Percentiles rank a stretch among this genome's conserved stretches.
These are phyloP conservation scores for Valencia hispanica DNA, from an alignment of 2,797 vertebrate species.

Conservation along the genomic window DNA sequence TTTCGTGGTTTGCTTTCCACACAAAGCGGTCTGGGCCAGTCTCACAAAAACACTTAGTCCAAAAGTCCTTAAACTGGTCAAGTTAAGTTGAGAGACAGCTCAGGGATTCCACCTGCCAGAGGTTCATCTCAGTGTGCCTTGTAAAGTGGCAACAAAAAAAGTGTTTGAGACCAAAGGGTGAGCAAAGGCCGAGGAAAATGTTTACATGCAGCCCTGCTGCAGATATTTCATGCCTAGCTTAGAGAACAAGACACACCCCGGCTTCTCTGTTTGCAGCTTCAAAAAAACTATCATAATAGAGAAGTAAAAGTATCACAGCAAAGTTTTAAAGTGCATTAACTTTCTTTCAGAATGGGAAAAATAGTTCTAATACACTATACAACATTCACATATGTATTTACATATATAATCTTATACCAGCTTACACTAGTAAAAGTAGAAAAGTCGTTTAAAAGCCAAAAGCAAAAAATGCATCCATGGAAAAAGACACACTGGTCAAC, in stretches of 20 bases:
- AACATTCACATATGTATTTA: constrained; percentile 57
- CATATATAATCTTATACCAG: constrained; percentile 57
- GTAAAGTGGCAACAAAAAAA: constrained; percentile 68
- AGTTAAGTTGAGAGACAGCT: constrained; percentile 86
- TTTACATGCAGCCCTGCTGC: constrained; percentile 87
- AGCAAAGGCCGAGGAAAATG: constrained; percentile 73
- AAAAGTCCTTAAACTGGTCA: constrained; percentile 55
- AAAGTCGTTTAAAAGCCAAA: constrained; percentile 73
- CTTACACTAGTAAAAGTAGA: constrained; percentile 73
- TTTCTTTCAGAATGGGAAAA: constrained; percentile 77
- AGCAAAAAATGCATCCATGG: constrained; percentile 53
- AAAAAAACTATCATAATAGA: constrained; percentile 57
- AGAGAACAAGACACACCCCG: constrained; percentile 38
- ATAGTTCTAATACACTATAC: constrained; percentile 68
- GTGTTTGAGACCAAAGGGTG: constrained; percentile 33
- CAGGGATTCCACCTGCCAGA: constrained; percentile 85
- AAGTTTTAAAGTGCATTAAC: constrained; percentile 76
- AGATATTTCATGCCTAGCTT: constrained; percentile 61
- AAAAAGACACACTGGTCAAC: constrained; percentile 87
- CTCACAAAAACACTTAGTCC: constrained; percentile 49
- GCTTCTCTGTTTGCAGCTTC: constrained; percentile 56
- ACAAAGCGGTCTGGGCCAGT: constrained; percentile 42
- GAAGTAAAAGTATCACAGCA: constrained; percentile 46
- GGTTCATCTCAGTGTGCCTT: constrained; percentile 88
- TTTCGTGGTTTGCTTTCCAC: constrained; percentile 44